Evolutionary conservation across 1,140 invertebrate genomes (phyloP), one percentile per base, ranked within the genome.

Genomic region (Oncopodura yosiiana): DNA sequence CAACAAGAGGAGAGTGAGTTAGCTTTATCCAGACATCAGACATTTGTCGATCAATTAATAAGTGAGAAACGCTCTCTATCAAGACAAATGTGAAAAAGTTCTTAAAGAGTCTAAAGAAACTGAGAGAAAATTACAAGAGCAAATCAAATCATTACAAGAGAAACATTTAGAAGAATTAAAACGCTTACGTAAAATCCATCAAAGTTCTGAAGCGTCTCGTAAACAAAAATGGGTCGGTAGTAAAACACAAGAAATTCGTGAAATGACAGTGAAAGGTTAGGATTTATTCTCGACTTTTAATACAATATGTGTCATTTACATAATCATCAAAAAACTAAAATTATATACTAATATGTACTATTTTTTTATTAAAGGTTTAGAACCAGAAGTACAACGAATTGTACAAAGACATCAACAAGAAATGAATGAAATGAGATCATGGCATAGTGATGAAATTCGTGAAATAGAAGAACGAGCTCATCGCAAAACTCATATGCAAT

Each of bases 191-290:
- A 81, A 83, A 51, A 77, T 77, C 51, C 76, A 77, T 1, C 66
- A 74, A n/a, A 79, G 78, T 2, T 76, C 77, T 0, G 81, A 83
- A 65, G 83, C 81, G 68, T 71, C 81, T 8, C 69, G 76, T 14
- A 71, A 80, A n/a, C 81, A 82, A 61, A 72, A 77, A 61, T 83
- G 81, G 81, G 73, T 83, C 19, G 80, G 81, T 46, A 70, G 73
- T 19, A 83, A 81, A 66, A 83, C 80, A 0, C 76, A 80, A 55
- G 83, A 82, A 68, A 83, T 84, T 54, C 82, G 82, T 69, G 78
- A 79, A 56, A 57, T 70, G 79, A 16, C 81, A 81, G 62, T 83
- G 65, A 84, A 81, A 68, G 70, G 81, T 6, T 68, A 76, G 16
- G n/a, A n/a, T n/a, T n/a, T n/a, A 61, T 37, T 18, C 32, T 27